Conservation (phyloP, 1,140 invertebrate genomes). For the Hylyphantes graminicola region DNA sequence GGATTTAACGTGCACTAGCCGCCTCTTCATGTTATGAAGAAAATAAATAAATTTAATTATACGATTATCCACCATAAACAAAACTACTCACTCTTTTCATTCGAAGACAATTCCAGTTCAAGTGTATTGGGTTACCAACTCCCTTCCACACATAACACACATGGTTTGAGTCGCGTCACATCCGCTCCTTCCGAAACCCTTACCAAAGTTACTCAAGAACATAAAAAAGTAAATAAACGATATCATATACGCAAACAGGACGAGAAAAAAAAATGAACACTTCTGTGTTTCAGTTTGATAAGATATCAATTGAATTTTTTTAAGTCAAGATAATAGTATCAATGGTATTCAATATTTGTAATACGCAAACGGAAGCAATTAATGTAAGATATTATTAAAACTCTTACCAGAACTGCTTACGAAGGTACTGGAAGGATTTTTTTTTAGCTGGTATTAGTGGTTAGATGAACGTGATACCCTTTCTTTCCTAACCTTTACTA, state of each 20-base stretch:
- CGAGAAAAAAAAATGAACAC: neutral
- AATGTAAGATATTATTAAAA: no score
- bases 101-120: neutral
- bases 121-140: neutral
- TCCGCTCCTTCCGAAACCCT: constrained; percentile 1
- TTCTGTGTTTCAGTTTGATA: neutral
- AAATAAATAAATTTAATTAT: neutral
- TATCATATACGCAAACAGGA: neutral
- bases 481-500: no score
- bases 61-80: neutral
- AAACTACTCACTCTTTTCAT: neutral
- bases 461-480: no score
- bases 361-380: no score
- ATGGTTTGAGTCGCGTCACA: constrained; percentile 27
- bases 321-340: no score
- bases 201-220: neutral
- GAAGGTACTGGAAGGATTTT: no score
- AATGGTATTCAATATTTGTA: no score
- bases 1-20: no score
- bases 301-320: no score
- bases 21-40: no score
- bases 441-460: no score
- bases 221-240: constrained; percentile 5
- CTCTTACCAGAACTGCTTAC: no score
- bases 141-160: neutral